A percentile compares a stretch with the other conserved stretches of the same genome.
phyloP scores from a whole-genome alignment of 2,797 vertebrate genomes.

The Ctenosaura bakeri region DNA sequence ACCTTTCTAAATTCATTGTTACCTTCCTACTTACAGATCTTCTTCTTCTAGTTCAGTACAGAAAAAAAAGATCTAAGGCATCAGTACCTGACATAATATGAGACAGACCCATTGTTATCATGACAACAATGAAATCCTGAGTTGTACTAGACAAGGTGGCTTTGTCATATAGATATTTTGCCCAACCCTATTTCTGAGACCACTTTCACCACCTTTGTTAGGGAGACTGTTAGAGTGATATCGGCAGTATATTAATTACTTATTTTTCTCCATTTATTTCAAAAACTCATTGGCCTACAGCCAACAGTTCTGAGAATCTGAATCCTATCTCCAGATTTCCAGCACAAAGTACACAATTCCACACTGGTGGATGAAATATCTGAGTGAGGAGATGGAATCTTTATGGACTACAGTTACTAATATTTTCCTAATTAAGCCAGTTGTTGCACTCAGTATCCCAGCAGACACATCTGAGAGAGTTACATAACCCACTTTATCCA shows the following conservation, averaged over 20 bases:
- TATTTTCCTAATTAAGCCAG: not conserved
- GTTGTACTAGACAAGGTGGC: not conserved
- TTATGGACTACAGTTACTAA: not conserved
- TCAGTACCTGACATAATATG: not conserved
- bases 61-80: not conserved
- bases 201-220: not conserved
- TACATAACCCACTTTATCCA: not conserved
- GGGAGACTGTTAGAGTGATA: not conserved
- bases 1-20: not conserved
- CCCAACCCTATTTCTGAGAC: not conserved
- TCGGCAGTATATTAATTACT: not conserved
- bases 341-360: not conserved
- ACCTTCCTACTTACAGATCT: not conserved
- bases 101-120: not conserved
- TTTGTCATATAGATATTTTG: not conserved
- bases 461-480: not conserved
- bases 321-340: not conserved
- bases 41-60: not conserved
- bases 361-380: not conserved
- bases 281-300: not conserved
- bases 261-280: not conserved
- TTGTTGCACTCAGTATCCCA: not conserved
- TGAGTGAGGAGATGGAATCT: not conserved
- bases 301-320: not conserved
- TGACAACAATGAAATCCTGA: not conserved